Evolutionary conservation across 2,888 invertebrate species (phyloP).

Genomic region (Scaptomyza cyrtandrae): DNA sequence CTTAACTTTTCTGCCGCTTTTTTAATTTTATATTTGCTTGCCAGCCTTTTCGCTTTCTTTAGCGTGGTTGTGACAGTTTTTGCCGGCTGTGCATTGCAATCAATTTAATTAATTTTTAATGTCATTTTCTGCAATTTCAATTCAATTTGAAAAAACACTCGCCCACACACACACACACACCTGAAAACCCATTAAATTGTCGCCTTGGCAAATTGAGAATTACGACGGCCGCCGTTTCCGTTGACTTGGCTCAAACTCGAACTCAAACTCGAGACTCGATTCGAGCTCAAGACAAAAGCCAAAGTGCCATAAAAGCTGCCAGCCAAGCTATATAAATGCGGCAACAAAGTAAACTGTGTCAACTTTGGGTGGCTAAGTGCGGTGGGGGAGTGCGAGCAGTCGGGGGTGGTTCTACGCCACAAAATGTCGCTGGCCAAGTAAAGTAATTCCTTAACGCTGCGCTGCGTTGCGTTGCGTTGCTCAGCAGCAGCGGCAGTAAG

Average conservation of each 20-base stretch:
- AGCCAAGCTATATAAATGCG: conserved; percentile 77
- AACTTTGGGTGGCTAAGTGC: conserved; percentile 47
- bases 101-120: conserved; percentile 83
- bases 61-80: conserved; percentile 53
- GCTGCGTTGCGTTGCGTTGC: conserved; percentile 34
- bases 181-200: conserved; percentile 80
- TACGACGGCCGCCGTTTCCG: conserved; percentile 77
- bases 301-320: conserved; percentile 79
- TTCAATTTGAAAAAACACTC: conserved; percentile 74
- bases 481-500: conserved; percentile 35
- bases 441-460: conserved; percentile 78
- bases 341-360: conserved; percentile 80
- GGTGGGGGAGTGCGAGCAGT: not conserved
- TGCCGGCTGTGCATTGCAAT: conserved; percentile 73
- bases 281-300: conserved; percentile 72
- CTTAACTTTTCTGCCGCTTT: not conserved
- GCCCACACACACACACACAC: conserved; percentile 65
- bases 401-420: conserved; percentile 52
- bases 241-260: conserved; percentile 65
- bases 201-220: conserved; percentile 82
- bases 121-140: conserved; percentile 81
- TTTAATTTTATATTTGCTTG: conserved; percentile 7
- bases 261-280: conserved; percentile 21
- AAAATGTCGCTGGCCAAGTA: conserved; percentile 69
- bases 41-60: not conserved